phyloP scores from a whole-genome alignment of 2,797 vertebrate genomes.

The Pseudomugil tenellus region DNA sequence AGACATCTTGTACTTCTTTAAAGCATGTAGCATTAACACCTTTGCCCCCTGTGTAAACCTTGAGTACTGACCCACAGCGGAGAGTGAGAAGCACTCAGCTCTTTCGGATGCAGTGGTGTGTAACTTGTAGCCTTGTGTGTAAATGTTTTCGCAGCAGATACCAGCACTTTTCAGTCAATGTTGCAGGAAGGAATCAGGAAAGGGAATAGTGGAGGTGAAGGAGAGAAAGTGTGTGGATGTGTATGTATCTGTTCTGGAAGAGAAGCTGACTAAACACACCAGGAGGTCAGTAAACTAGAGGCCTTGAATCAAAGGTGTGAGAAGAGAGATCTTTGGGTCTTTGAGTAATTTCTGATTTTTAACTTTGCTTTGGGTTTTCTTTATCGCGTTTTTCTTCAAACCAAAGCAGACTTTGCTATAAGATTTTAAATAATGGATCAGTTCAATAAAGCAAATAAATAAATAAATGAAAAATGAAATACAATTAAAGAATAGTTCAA shows the following conservation, averaged over 20 bases:
- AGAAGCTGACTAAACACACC: constrained; percentile 31
- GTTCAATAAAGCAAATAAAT: not conserved
- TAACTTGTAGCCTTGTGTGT: constrained; percentile 35
- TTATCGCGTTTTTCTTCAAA: constrained; percentile 6
- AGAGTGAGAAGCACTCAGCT: constrained; percentile 58
- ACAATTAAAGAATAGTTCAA: not conserved
- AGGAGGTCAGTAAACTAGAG: constrained; percentile 31
- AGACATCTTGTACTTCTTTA: constrained; percentile 84
- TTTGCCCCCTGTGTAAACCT: constrained; percentile 80
- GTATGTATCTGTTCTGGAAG: constrained; percentile 21
- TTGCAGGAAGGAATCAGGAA: constrained; percentile 61
- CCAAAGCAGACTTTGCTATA: not conserved
- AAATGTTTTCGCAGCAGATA: constrained; percentile 45
- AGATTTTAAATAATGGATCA: constrained; percentile 3
- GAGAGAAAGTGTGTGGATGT: constrained; percentile 32
- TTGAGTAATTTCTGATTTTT: constrained; percentile 22
- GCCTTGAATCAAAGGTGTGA: constrained; percentile 69
- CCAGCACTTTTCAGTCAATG: constrained; percentile 58
- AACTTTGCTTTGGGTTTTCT: not conserved
- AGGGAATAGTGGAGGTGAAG: constrained; percentile 44
- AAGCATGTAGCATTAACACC: constrained; percentile 83
- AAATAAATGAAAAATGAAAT: not conserved
- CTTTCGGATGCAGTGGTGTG: constrained; percentile 65
- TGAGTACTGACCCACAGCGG: constrained; percentile 75
- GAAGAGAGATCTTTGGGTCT: constrained; percentile 52